Percentiles rank a stretch among this genome's conserved stretches.
Conservation (phyloP, 2,113 vertebrate genomes). For the Zootoca vivipara region DNA sequence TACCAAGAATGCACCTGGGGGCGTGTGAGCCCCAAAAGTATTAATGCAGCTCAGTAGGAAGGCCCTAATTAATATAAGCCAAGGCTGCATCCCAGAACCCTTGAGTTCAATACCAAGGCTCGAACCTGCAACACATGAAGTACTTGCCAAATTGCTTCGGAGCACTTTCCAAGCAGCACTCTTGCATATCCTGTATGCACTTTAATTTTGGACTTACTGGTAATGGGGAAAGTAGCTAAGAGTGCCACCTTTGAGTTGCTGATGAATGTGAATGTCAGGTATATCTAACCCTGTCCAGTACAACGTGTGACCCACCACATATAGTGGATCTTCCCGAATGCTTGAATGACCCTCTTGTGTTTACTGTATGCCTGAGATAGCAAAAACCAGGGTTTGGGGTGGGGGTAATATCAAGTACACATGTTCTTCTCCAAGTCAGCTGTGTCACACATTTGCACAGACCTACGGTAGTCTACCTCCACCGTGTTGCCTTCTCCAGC, state of each 20-base stretch:
- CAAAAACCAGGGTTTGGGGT: not conserved
- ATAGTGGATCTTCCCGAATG: not conserved
- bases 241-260: not conserved
- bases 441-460: too few species aligned
- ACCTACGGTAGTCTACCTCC: too few species aligned
- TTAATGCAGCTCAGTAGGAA: not conserved
- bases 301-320: not conserved
- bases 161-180: too few species aligned
- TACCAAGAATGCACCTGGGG: not conserved
- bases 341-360: not conserved
- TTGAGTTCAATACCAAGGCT: not conserved
- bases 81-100: not conserved
- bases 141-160: not conserved
- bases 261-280: not conserved
- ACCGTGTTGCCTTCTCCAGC: not conserved
- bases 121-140: not conserved
- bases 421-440: not conserved
- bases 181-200: too few species aligned
- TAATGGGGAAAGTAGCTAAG: not conserved
- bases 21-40: not conserved
- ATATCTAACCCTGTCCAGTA: not conserved
- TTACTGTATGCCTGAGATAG: not conserved
- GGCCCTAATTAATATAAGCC: not conserved
- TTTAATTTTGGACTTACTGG: not conserved
- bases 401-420: not conserved